Base-by-base conservation (phyloP, 2,113 vertebrate genomes). In the Loxodonta africana region DNA sequence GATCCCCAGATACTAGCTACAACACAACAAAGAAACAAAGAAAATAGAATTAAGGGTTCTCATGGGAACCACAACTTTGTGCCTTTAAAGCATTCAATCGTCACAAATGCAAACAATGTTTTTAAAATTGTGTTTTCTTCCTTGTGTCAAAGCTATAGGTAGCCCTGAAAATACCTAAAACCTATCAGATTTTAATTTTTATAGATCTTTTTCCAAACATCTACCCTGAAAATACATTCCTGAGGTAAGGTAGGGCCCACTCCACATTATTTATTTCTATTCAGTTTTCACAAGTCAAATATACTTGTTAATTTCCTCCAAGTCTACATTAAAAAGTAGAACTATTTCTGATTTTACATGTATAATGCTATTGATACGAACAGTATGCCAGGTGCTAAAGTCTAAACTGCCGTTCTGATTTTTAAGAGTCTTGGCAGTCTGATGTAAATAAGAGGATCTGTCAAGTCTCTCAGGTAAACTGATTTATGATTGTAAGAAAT, bases 21-120 rank as follows among this genome's bases (percentile, higher is more conserved):
- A 90, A 83, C 83, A 96, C 90, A 96, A 97, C 95, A 97, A 97
- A 95, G 93, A 97, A 95, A 95, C 80, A 93, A 77, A 92, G 93
- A 86, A 98, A 97, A 96, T 81, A 96, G 95, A 98, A 97, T 97
- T 97, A 97, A 97, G 87, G 77, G 44, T 87, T 96, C 96, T 97
- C 96, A 84, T 20, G 71, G 84, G 96, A 91, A 94, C 14, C 33
- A 93, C 30, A 89, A 77, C 63, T 83, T 85, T 83, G 37, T 78
- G 18, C 94, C 76, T 94, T 84, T 82, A 82, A 93, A 94, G 33
- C 63, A 94, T 62, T 95, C 65, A 80, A 14, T 96, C 71, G 94
- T 94, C 73, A 95, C 71, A 95, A 93, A 95, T 80, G 53, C 17
- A 78, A 81, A 84, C 11, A 67, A 21, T 88, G 46, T 91, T 91